A percentile compares a stretch with the other conserved stretches of the same genome.
phyloP scores from a whole-genome alignment of 2,797 vertebrate species.

The Enteromius paludinosus region DNA sequence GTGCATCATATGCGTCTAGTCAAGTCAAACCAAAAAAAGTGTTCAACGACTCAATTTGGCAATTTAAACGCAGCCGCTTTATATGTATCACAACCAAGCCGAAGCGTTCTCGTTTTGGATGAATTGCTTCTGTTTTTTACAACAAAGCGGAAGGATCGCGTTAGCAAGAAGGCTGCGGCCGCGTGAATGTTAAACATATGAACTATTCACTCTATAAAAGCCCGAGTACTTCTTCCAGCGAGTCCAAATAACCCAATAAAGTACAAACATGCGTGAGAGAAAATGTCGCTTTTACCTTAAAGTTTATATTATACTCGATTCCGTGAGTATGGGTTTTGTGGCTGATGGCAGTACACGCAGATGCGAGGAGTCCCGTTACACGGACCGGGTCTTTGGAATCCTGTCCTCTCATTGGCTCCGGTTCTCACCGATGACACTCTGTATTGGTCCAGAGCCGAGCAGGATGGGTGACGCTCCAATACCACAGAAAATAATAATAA shows the following conservation, averaged over 20 bases:
- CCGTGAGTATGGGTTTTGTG: slow-evolving; percentile 13
- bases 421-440: neutral
- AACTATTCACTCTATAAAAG: neutral
- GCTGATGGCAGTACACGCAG: slow-evolving; percentile 32
- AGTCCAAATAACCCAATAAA: neutral
- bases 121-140: slow-evolving; percentile 9
- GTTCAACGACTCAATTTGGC: neutral
- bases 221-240: neutral
- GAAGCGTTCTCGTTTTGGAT: neutral
- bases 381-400: neutral
- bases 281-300: slow-evolving; percentile 27
- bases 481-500: too few species aligned
- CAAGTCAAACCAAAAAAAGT: neutral
- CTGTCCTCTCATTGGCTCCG: slow-evolving; percentile 18
- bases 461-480: neutral
- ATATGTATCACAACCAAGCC: neutral
- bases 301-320: slow-evolving; percentile 3
- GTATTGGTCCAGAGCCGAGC: slow-evolving; percentile 14
- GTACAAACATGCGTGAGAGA: neutral
- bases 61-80: neutral
- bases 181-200: neutral
- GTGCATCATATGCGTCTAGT: neutral
- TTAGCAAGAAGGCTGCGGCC: slow-evolving; percentile 22
- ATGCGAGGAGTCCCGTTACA: slow-evolving; percentile 53
- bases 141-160: slow-evolving; percentile 21